These are phyloP conservation scores for Menidia menidia DNA, from an alignment of 2,797 vertebrate genomes.

Conservation along the genomic window DNA sequence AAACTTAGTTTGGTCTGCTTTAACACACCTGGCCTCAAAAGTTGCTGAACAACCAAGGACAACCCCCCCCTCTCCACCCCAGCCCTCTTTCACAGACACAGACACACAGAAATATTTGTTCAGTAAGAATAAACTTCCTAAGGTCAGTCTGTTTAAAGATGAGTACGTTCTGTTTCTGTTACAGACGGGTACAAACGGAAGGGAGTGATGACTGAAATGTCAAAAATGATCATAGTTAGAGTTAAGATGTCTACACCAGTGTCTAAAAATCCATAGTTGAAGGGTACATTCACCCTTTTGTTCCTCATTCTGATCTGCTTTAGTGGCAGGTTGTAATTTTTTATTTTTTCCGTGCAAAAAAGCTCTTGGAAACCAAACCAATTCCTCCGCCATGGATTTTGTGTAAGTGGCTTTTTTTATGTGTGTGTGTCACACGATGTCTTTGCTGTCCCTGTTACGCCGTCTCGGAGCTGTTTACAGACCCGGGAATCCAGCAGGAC, in stretches of 20 bases:
- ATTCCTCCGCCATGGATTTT: neutral
- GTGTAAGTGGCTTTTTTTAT: neutral
- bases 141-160: conserved; percentile 22
- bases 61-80: neutral
- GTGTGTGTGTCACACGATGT: conserved; percentile 37
- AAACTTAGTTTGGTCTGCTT: conserved; percentile 19
- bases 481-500: conserved; percentile 47
- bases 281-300: too few relatives aligned
- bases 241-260: neutral
- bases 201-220: neutral
- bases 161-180: conserved; percentile 45
- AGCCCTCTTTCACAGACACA: too few relatives aligned
- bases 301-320: too few relatives aligned
- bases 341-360: conserved; percentile 8
- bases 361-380: neutral
- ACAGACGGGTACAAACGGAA: conserved; percentile 11
- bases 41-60: conserved; percentile 1
- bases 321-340: too few relatives aligned
- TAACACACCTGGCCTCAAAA: neutral
- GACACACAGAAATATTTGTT: conserved; percentile 48
- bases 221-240: neutral
- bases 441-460: conserved; percentile 35
- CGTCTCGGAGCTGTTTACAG: conserved; percentile 51
- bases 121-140: conserved; percentile 37
- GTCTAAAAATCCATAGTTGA: too few relatives aligned